These are phyloP conservation scores for Ibidorhyncha struthersii DNA, from an alignment of 2,113 vertebrate species.

Conservation along the genomic window DNA sequence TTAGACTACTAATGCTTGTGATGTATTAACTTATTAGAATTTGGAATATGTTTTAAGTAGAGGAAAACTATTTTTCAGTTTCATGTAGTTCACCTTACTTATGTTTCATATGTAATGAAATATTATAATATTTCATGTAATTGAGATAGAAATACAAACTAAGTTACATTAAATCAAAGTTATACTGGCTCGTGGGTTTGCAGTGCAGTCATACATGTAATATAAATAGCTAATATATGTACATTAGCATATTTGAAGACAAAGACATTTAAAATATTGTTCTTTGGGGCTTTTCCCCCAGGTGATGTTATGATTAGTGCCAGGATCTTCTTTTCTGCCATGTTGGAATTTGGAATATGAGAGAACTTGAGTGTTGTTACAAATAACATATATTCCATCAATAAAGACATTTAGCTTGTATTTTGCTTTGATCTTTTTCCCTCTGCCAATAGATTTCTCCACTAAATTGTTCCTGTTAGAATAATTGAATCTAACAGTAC, in stretches of 20 bases:
- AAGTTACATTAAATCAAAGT: not conserved
- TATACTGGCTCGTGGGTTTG: not conserved
- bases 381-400: not conserved
- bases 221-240: not conserved
- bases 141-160: not conserved
- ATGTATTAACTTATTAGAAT: not conserved
- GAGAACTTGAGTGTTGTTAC: not conserved
- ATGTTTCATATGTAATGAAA: not conserved
- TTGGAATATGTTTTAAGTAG: not conserved
- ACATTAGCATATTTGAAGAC: not conserved
- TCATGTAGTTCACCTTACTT: not conserved
- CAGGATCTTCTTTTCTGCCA: not conserved
- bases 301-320: not conserved
- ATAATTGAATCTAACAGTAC: not conserved
- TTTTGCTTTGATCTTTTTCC: not conserved
- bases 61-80: not conserved
- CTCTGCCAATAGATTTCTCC: not conserved
- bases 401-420: not conserved
- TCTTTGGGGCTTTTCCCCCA: not conserved
- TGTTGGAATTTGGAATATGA: not conserved
- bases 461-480: not conserved
- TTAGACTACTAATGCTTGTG: fast-evolving
- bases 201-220: not conserved
- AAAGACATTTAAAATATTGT: not conserved
- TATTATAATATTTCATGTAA: not conserved